A percentile compares a stretch with the other conserved stretches of the same genome.
Conservation (phyloP, 2,888 invertebrate species). For the Idaea straminata region DNA sequence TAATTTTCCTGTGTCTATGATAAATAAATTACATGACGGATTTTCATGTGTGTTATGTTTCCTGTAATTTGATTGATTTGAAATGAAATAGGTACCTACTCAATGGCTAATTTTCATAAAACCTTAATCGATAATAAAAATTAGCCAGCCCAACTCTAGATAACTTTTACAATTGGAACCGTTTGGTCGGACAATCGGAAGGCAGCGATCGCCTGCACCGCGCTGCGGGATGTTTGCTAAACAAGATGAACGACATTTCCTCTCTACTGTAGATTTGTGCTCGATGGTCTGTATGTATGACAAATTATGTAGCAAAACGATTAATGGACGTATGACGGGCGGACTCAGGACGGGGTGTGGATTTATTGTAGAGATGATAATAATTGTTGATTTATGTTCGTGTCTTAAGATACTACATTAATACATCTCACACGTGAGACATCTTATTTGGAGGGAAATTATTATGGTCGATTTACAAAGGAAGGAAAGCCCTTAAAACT, state of each 20-base stretch:
- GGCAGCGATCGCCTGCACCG: too few species aligned
- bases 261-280: conserved; percentile 35
- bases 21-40: too few species aligned
- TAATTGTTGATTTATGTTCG: conserved; percentile 43
- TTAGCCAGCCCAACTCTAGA: too few species aligned
- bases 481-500: too few species aligned
- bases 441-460: background rate
- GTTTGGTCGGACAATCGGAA: too few species aligned
- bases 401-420: background rate
- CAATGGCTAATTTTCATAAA: too few species aligned
- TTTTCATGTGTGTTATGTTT: too few species aligned
- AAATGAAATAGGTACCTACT: too few species aligned
- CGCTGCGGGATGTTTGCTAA: conserved; percentile 1
- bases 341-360: conserved; percentile 32
- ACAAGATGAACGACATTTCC: conserved; percentile 7
- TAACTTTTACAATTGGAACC: too few species aligned
- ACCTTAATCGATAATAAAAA: too few species aligned
- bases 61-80: too few species aligned
- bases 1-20: too few species aligned
- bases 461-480: background rate
- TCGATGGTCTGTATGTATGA: conserved; percentile 61
- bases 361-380: conserved; percentile 57
- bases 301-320: conserved; percentile 62
- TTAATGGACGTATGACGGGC: conserved; percentile 55
- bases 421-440: background rate